These are phyloP conservation scores for Eurosta solidaginis DNA, from an alignment of 1,140 invertebrate genomes.

Conservation along the genomic window DNA sequence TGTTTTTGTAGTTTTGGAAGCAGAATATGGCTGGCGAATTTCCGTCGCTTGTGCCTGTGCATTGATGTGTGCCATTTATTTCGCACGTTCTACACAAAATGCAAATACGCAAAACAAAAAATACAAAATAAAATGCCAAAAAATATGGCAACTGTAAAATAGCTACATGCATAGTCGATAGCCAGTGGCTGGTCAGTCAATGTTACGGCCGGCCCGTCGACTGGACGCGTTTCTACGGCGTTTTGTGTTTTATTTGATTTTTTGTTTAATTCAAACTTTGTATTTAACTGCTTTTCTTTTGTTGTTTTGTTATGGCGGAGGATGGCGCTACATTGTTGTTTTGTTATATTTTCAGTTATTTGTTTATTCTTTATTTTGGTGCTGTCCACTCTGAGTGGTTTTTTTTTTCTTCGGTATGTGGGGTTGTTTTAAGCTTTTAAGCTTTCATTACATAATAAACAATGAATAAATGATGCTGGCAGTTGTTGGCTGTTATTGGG, in stretches of 20 bases:
- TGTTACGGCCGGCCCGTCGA: neutral
- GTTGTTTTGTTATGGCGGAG: neutral
- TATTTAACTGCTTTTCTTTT: neutral
- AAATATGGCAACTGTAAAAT: neutral
- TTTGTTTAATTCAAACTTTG: too few relatives aligned
- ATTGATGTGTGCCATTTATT: slow-evolving; percentile 21
- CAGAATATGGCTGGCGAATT: neutral
- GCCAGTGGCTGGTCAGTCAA: neutral
- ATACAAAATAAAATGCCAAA: neutral
- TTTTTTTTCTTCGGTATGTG: neutral
- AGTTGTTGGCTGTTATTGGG: neutral
- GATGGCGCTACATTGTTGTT: neutral
- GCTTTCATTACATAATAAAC: slow-evolving; percentile 33
- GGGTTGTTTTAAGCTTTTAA: slow-evolving; percentile 30
- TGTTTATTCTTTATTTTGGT: neutral
- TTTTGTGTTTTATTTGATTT: neutral
- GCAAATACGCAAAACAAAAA: neutral
- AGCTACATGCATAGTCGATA: neutral
- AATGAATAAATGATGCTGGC: slow-evolving; percentile 28
- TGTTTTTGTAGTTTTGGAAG: neutral
- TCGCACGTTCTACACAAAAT: slow-evolving; percentile 7
- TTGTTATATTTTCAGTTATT: neutral
- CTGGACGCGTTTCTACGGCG: neutral
- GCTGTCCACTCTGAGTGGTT: neutral
- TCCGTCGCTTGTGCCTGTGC: neutral